These are phyloP conservation scores for Beaufortia kweichowensis DNA, from an alignment of 2,113 vertebrate species.

Conservation along the genomic window DNA sequence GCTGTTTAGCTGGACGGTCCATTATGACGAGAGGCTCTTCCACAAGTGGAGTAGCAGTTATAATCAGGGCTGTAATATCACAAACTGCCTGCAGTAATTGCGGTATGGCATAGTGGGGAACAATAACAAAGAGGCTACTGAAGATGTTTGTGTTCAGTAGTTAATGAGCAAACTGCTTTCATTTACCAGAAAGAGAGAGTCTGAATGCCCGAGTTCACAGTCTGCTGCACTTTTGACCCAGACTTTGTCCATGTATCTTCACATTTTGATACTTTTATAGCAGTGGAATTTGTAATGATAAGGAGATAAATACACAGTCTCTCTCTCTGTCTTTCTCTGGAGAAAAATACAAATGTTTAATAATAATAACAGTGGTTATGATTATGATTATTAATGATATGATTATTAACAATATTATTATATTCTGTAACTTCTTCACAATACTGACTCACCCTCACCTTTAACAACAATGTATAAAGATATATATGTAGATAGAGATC, in stretches of 20 bases:
- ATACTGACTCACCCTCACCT: too few species aligned
- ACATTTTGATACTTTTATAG: background rate
- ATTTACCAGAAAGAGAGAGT: constrained; percentile 37
- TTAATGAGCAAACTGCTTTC: constrained; percentile 44
- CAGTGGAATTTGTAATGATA: background rate
- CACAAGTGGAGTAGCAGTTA: constrained; percentile 32
- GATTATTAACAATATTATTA: too few species aligned
- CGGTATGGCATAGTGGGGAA: constrained; percentile 33
- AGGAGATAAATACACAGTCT: constrained; percentile 6
- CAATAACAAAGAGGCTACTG: constrained; percentile 37
- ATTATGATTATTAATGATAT: too few species aligned
- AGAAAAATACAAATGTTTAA: too few species aligned
- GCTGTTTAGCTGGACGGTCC: constrained; percentile 36
- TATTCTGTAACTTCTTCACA: too few species aligned
- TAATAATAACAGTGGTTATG: too few species aligned
- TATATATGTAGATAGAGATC: too few species aligned
- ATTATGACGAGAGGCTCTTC: constrained; percentile 43
- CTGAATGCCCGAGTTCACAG: constrained; percentile 5
- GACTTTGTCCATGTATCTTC: background rate
- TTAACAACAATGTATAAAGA: too few species aligned
- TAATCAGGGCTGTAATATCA: constrained; percentile 51
- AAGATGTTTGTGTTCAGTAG: constrained; percentile 43
- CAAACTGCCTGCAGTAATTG: constrained; percentile 50
- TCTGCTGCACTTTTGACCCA: background rate
- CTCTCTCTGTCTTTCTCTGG: background rate